Percentiles rank a stretch among this genome's conserved stretches.
Conservation (phyloP, 2,888 invertebrate species). For the Drosophila barbarae region DNA sequence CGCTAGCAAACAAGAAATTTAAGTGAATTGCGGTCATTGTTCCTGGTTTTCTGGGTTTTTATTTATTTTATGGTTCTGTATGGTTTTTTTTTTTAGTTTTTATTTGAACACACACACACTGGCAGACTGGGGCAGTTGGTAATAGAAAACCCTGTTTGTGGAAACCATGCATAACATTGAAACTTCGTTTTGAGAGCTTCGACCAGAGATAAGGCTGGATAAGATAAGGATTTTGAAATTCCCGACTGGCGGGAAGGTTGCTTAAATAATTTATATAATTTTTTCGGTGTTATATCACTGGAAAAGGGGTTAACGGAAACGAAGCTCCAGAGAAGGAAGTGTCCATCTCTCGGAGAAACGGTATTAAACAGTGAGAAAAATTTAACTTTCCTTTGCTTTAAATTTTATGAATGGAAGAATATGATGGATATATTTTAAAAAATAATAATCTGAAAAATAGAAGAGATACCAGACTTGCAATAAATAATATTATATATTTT, state of each 20-base stretch:
- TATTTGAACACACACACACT: constrained; percentile 20
- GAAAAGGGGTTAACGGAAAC: constrained; percentile 23
- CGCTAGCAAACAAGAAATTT: constrained; percentile 45
- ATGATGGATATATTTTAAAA: neutral
- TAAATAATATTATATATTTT: neutral
- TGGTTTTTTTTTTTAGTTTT: constrained; percentile 16
- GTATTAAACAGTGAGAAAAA: constrained; percentile 8
- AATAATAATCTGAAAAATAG: neutral
- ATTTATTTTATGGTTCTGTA: constrained; percentile 3
- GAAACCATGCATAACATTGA: constrained; percentile 37
- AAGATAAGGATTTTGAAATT: constrained; percentile 26
- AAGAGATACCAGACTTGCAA: too few species aligned
- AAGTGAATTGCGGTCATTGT: constrained; percentile 69
- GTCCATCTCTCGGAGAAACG: neutral
- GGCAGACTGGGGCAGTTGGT: constrained; percentile 14
- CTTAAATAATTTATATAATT: constrained; percentile 24
- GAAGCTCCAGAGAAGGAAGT: constrained; percentile 1
- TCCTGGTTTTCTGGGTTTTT: constrained; percentile 23
- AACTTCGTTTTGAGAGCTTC: constrained; percentile 25
- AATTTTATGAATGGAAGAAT: neutral
- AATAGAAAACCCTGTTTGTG: constrained; percentile 26
- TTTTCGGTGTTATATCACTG: constrained; percentile 22
- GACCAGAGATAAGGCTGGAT: constrained; percentile 21
- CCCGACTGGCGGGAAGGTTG: constrained; percentile 17
- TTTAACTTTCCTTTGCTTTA: too few species aligned